Evolutionary conservation across 2,113 vertebrate species (phyloP), one percentile per base, ranked within the genome.

Genomic region (Panurus biarmicus): DNA sequence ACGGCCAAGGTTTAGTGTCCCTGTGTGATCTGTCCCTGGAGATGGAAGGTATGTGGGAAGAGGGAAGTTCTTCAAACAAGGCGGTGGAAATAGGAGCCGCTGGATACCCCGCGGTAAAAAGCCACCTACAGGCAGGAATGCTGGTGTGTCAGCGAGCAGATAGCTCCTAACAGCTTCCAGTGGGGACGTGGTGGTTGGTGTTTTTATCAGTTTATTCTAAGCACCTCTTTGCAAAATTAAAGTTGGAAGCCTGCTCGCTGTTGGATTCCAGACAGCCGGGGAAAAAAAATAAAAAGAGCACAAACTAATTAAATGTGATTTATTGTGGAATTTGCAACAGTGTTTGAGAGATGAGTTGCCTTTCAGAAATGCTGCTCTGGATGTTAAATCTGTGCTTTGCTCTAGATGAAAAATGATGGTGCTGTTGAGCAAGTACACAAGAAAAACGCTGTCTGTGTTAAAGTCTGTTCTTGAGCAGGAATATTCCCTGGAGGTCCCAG

Each of bases 1-100:
- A 88, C 48, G 36, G 90, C 82, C 67, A 85, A 96, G 85, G 81
- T 96, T 97, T 96, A 84, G 89, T 91, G 89, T 94, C 95, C 61
- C 84, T 73, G 72, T 94, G 96, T 80, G 87, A 95, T 97, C 88
- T 58, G 85, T 83, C 91, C 89, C 94, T 94, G 92, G 94, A 95
- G 96, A 97, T 92, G 84, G 95, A 93, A 97, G 83, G 87, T 97
- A 94, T 97, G 93, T 95, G 69, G 88, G 90, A 97, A 93, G 92
- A 87, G 71, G 91, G 94, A 90, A 95, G 89, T 79, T 82, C 95
- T 97, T 96, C 93, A 94, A 96, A 95, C 97, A 78, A 85, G 82
- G 71, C 92, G 7, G 60, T 97, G 53, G 96, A 96, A 97, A 94
- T 94, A 62, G 72, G 89, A 89, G 94, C 64, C 38, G 74, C 76